These are phyloP conservation scores for Grammomys surdaster DNA, from an alignment of 2,113 vertebrate genomes.

Conservation along the genomic window DNA sequence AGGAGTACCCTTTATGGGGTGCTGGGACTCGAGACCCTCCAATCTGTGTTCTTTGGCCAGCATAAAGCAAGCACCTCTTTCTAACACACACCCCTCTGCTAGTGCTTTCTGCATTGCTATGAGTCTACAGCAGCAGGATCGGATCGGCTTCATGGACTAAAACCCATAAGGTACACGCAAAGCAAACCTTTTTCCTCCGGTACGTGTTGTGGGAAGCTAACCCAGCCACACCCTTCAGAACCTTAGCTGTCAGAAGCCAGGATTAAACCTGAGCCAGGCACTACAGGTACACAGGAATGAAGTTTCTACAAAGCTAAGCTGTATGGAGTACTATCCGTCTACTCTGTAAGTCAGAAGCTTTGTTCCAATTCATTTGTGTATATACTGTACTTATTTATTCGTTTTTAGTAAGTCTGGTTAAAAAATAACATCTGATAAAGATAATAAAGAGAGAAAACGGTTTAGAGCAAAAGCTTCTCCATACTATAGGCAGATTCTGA, in stretches of 20 bases:
- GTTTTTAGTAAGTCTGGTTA: not conserved
- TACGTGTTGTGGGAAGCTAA: too few species aligned
- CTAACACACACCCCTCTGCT: not conserved
- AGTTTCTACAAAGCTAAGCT: not conserved
- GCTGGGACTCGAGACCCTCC: not conserved
- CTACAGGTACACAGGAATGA: not conserved
- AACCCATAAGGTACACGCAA: not conserved
- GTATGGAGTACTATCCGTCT: not conserved
- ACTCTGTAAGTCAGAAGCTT: not conserved
- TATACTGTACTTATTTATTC: not conserved
- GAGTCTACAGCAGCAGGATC: not conserved
- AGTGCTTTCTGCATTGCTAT: not conserved
- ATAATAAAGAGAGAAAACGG: not conserved
- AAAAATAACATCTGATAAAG: not conserved
- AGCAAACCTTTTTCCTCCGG: too few species aligned
- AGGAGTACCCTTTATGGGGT: not conserved
- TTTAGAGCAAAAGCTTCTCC: slow-evolving; percentile 26
- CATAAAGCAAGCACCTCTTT: not conserved
- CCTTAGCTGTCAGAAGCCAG: not conserved
- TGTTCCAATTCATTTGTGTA: not conserved
- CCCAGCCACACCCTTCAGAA: not conserved
- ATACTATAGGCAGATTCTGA: not conserved
- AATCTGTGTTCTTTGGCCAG: not conserved
- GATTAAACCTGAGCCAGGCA: slow-evolving; percentile 4
- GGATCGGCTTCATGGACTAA: not conserved